A percentile compares a stretch with the other conserved stretches of the same genome.
These are phyloP conservation scores for Cochlearius cochlearius DNA, from an alignment of 2,113 vertebrate species.

Conservation along the genomic window DNA sequence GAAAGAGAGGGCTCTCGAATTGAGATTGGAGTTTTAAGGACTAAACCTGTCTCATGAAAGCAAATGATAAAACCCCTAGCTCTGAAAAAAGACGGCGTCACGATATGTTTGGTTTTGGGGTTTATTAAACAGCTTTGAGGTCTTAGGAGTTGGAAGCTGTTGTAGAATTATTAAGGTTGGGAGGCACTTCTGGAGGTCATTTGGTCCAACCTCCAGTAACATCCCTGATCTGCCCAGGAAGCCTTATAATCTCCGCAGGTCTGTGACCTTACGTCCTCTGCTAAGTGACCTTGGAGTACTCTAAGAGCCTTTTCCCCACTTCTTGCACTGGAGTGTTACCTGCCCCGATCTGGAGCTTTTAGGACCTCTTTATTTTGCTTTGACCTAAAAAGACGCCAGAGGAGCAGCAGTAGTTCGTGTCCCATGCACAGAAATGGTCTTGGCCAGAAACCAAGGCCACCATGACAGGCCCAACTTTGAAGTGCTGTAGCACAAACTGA, in stretches of 20 bases:
- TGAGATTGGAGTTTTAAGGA: neutral
- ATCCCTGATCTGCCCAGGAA: neutral
- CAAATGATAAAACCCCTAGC: neutral
- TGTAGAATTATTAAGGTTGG: neutral
- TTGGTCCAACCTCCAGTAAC: neutral
- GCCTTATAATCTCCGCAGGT: too few relatives aligned
- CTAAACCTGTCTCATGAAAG: neutral
- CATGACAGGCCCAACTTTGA: accelerated
- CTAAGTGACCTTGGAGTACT: neutral
- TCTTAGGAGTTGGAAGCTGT: neutral
- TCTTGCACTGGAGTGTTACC: neutral
- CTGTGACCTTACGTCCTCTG: neutral
- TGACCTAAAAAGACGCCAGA: neutral
- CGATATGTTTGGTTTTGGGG: neutral
- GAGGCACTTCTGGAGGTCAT: neutral
- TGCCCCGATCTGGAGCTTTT: neutral
- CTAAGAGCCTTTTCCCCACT: neutral
- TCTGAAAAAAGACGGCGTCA: neutral
- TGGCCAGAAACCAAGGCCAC: neutral
- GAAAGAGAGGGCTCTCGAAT: neutral
- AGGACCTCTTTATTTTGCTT: neutral
- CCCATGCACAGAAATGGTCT: neutral
- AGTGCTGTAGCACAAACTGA: neutral
- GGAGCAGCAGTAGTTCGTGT: neutral
- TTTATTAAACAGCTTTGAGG: neutral